Conservation (phyloP, 2,113 vertebrate species). For the Promerops cafer region DNA sequence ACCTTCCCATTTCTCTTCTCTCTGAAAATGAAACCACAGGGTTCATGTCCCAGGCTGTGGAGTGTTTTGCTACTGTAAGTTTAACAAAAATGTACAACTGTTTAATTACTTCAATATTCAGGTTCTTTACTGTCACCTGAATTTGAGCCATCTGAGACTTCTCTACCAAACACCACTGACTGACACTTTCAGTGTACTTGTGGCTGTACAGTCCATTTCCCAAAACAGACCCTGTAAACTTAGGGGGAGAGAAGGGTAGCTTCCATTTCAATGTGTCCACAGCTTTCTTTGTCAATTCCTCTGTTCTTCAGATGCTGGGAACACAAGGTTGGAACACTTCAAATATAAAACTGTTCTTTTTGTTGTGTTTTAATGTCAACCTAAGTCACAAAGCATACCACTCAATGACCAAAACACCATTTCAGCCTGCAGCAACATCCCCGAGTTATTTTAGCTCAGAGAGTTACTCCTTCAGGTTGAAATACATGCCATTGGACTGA, state of each 20-base stretch:
- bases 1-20: not conserved
- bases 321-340: not conserved
- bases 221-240: not conserved
- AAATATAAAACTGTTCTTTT: not conserved
- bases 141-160: not conserved
- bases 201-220: not conserved
- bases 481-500: not conserved
- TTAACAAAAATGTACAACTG: not conserved
- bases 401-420: not conserved
- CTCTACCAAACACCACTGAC: not conserved
- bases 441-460: not conserved
- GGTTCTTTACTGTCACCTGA: not conserved
- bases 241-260: fast-evolving
- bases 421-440: not conserved
- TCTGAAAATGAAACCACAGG: not conserved
- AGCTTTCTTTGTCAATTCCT: not conserved
- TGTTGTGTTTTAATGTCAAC: not conserved
- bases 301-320: not conserved
- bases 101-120: not conserved
- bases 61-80: not conserved
- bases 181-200: fast-evolving
- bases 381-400: not conserved
- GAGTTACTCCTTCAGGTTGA: not conserved
- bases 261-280: fast-evolving
- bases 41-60: fast-evolving